phyloP scores from a whole-genome alignment of 2,797 vertebrate genomes.

The Oryzias dopingdopingensis region DNA sequence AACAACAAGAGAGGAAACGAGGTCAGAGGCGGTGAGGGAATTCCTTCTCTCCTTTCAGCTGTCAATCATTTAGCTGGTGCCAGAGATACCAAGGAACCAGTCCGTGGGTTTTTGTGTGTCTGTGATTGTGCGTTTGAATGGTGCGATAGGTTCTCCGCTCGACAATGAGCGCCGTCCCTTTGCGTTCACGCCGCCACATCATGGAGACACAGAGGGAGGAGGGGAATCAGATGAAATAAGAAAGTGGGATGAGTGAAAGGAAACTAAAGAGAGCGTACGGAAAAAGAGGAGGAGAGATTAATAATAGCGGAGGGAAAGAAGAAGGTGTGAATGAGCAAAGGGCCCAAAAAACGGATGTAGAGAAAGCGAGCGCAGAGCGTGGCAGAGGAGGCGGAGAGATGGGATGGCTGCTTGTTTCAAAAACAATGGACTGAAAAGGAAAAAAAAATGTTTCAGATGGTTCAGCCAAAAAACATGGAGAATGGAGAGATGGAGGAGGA shows the following conservation, averaged over 20 bases:
- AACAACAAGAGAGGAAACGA: conserved; percentile 52
- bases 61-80: conserved; percentile 68
- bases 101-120: conserved; percentile 37
- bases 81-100: conserved; percentile 68
- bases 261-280: conserved; percentile 1
- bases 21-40: conserved; percentile 73
- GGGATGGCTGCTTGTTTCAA: conserved; percentile 37
- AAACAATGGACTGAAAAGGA: conserved; percentile 58
- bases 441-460: conserved; percentile 45
- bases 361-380: conserved; percentile 60
- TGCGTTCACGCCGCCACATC: conserved; percentile 68
- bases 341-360: conserved; percentile 21
- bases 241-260: conserved; percentile 14
- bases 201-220: conserved; percentile 36
- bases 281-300: background rate
- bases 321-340: conserved; percentile 14
- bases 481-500: conserved; percentile 49
- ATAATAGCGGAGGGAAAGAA: background rate
- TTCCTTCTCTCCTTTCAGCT: conserved; percentile 69
- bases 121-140: conserved; percentile 56
- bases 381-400: conserved; percentile 56
- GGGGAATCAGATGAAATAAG: conserved; percentile 18
- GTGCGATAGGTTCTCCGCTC: conserved; percentile 57
- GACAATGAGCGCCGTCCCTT: conserved; percentile 70
- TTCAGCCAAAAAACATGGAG: conserved; percentile 68